Percentiles rank a stretch among this genome's conserved stretches.
Conservation (phyloP, 2,888 invertebrate species). For the Laspeyria flexula region DNA sequence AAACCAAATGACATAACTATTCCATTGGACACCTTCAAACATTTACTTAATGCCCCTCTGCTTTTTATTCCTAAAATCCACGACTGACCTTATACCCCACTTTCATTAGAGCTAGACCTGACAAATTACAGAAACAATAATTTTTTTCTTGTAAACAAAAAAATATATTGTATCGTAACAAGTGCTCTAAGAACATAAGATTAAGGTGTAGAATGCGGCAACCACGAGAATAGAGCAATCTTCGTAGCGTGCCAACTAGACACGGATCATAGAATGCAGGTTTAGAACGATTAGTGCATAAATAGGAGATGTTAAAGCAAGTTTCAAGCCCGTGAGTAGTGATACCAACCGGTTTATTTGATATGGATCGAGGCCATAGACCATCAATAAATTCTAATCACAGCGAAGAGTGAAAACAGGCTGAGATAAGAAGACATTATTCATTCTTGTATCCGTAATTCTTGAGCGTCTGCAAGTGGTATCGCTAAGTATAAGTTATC, state of each 20-base stretch:
- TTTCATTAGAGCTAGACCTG: constrained; percentile 55
- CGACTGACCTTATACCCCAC: constrained; percentile 64
- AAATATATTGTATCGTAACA: constrained; percentile 26
- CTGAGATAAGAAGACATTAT: constrained; percentile 34
- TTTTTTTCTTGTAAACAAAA: constrained; percentile 38
- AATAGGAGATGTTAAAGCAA: constrained; percentile 28
- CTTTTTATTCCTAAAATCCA: constrained; percentile 44
- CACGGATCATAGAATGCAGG: constrained; percentile 52
- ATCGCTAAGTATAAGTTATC: constrained; percentile 37
- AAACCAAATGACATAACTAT: constrained; percentile 27
- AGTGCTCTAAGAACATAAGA: constrained; percentile 33
- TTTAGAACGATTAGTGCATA: constrained; percentile 47
- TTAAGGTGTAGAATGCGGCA: constrained; percentile 36
- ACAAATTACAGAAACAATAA: constrained; percentile 59
- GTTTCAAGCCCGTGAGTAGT: constrained; percentile 17
- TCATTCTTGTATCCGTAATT: constrained; percentile 35
- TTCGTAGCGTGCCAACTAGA: constrained; percentile 51
- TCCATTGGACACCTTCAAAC: constrained; percentile 50
- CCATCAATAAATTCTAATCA: constrained; percentile 43
- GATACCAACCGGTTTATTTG: constrained; percentile 29
- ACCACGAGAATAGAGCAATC: constrained; percentile 14
- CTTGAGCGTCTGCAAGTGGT: constrained; percentile 25
- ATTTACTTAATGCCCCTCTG: constrained; percentile 47
- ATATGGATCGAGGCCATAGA: constrained; percentile 43
- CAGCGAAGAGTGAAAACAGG: constrained; percentile 42